These are phyloP conservation scores for Neostethus bicornis DNA, from an alignment of 2,797 vertebrate genomes.

Conservation along the genomic window DNA sequence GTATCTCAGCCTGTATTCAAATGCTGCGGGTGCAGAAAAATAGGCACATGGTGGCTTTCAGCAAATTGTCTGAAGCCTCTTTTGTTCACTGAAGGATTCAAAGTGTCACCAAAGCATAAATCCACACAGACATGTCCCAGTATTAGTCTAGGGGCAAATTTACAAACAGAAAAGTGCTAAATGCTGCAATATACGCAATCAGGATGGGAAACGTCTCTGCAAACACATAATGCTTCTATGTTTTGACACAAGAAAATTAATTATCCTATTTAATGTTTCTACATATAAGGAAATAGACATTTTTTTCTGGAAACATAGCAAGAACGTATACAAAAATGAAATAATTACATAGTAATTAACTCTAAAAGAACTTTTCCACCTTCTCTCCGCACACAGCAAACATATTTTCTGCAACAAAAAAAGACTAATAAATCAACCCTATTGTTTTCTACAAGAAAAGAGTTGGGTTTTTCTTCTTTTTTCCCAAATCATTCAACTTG, in stretches of 20 bases:
- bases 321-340: neutral
- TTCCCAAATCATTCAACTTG: too few species aligned
- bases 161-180: constrained; percentile 49
- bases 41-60: constrained; percentile 37
- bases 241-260: constrained; percentile 18
- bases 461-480: too few species aligned
- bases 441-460: too few species aligned
- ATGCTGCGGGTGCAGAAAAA: constrained; percentile 41
- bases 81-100: constrained; percentile 66
- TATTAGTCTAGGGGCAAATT: constrained; percentile 23
- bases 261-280: neutral
- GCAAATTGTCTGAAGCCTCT: constrained; percentile 54
- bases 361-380: neutral
- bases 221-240: constrained; percentile 35
- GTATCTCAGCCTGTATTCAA: constrained; percentile 19
- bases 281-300: neutral
- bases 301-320: neutral
- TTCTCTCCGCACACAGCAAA: neutral
- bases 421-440: neutral
- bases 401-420: too few species aligned
- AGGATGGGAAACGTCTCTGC: constrained; percentile 10
- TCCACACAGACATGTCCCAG: constrained; percentile 44
- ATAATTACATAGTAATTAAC: neutral
- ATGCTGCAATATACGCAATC: constrained; percentile 27
- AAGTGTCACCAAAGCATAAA: constrained; percentile 54